Evolutionary conservation across 2,888 invertebrate genomes (phyloP).

Genomic region (Pterobdella sp.): DNA sequence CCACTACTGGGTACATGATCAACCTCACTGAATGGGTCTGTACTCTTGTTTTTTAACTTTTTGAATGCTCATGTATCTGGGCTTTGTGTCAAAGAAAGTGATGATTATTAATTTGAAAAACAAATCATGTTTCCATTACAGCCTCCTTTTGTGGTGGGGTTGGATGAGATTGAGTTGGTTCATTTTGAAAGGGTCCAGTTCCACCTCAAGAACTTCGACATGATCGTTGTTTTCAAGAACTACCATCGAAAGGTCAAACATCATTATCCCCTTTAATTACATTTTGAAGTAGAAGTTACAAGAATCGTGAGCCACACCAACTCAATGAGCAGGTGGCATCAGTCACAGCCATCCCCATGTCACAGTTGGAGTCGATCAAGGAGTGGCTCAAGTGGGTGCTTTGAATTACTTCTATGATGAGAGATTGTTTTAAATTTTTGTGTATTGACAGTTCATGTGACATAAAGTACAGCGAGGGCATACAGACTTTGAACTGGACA

Average conservation of each 20-base stretch:
- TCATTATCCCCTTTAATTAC: no score
- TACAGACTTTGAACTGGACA: conserved; percentile 95
- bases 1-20: conserved; percentile 93
- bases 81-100: background rate
- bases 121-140: conserved; percentile 44
- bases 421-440: background rate
- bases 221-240: conserved; percentile 99
- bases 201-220: conserved; percentile 96
- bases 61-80: background rate
- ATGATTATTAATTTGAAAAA: background rate
- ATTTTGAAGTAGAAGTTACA: no score
- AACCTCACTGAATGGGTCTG: conserved; percentile 87
- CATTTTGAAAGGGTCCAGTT: conserved; percentile 98
- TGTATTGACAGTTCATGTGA: conserved; percentile 68
- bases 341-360: conserved; percentile 99
- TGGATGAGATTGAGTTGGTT: conserved; percentile 93
- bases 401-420: background rate
- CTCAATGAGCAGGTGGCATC: conserved; percentile 56
- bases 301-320: conserved; percentile 50
- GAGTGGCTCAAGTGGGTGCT: conserved; percentile 87
- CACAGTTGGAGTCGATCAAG: conserved; percentile 95
- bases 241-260: conserved; percentile 75
- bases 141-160: conserved; percentile 94
- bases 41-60: conserved; percentile 23
- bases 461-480: conserved; percentile 92